Evolutionary conservation across 2,797 vertebrate genomes (phyloP).

Genomic region (Sebastes umbrosus): DNA sequence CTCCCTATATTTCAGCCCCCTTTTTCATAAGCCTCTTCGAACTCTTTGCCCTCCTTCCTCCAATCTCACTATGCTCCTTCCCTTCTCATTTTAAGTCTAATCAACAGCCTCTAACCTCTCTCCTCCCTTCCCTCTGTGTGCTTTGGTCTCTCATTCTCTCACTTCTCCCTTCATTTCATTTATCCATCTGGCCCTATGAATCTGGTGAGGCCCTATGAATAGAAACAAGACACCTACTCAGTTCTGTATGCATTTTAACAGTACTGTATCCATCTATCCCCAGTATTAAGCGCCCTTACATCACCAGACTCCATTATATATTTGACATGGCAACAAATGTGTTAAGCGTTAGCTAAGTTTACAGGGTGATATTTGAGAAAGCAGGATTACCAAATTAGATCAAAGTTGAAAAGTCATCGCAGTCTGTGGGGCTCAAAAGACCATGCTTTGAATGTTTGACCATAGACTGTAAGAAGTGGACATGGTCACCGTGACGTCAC

Average conservation of each 20-base stretch:
- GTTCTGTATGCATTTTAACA: conserved; percentile 9
- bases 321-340: conserved; percentile 21
- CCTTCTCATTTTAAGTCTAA: neutral
- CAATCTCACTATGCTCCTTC: neutral
- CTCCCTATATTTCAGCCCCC: neutral
- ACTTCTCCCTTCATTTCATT: conserved; percentile 17
- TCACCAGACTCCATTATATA: conserved; percentile 1
- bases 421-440: neutral
- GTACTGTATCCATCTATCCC: neutral
- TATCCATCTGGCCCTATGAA: conserved; percentile 12
- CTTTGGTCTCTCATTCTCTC: conserved; percentile 18
- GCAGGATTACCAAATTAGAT: neutral
- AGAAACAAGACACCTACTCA: conserved; percentile 22
- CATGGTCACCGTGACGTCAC: neutral
- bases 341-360: neutral
- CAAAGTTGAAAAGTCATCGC: neutral
- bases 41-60: conserved; percentile 13
- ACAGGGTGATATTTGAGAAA: neutral
- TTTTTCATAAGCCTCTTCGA: conserved; percentile 16
- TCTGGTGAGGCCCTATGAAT: neutral
- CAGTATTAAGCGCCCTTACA: conserved; percentile 5
- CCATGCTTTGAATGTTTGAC: neutral
- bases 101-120: conserved; percentile 11
- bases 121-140: neutral
- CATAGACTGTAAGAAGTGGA: neutral